A percentile compares a stretch with the other conserved stretches of the same genome.
phyloP scores from a whole-genome alignment of 2,888 invertebrate genomes.

The Habrosyne pyritoides region DNA sequence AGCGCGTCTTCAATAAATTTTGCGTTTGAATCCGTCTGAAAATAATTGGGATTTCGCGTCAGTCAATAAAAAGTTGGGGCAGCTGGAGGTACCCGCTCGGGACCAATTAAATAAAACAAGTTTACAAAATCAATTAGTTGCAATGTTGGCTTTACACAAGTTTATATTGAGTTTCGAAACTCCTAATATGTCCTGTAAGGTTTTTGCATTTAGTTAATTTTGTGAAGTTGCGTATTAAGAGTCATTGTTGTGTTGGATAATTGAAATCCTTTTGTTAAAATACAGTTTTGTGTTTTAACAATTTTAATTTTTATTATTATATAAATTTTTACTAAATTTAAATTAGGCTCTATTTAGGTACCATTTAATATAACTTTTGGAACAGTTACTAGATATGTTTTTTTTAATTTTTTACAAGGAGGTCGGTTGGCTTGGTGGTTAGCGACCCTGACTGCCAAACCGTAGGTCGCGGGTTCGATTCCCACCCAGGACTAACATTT shows the following conservation, averaged over 20 bases:
- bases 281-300: neutral
- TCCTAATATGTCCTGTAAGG: constrained; percentile 51
- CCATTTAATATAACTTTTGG: no score
- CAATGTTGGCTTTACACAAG: constrained; percentile 67
- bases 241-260: neutral
- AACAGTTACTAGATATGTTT: no score
- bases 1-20: constrained; percentile 28
- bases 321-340: no score
- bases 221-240: neutral
- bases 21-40: constrained; percentile 35
- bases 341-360: no score
- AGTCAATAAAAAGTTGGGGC: constrained; percentile 59
- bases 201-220: constrained; percentile 27
- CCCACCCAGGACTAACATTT: no score
- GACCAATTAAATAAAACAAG: constrained; percentile 72
- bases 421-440: no score
- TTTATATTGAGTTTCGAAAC: constrained; percentile 68
- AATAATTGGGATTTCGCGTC: constrained; percentile 52
- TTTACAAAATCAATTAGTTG: constrained; percentile 73
- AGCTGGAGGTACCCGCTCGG: constrained; percentile 40
- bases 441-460: no score
- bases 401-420: no score
- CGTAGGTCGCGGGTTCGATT: no score
- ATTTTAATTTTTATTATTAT: no score
- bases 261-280: neutral